Conservation (phyloP, 1,140 invertebrate genomes). For the Trypoxylus dichotomus region DNA sequence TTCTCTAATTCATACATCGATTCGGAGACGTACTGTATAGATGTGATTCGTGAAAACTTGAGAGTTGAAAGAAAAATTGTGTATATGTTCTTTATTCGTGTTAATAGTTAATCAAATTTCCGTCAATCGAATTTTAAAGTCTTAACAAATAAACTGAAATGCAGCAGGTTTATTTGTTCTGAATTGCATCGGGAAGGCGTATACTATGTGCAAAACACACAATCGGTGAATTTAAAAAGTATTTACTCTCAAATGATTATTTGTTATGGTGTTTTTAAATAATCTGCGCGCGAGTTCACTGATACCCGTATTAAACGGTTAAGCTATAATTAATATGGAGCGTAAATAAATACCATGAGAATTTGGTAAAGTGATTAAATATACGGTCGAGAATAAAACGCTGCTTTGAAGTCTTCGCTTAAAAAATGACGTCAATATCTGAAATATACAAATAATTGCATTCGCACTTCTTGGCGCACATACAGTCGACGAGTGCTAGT, state of each 20-base stretch:
- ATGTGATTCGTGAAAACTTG: too few relatives aligned
- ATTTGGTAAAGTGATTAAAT: slow-evolving; percentile 14
- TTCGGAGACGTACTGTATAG: too few relatives aligned
- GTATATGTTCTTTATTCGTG: too few relatives aligned
- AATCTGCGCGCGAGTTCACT: slow-evolving; percentile 3
- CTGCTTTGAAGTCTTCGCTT: not conserved
- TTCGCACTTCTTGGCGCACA: not conserved
- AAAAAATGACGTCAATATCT: slow-evolving; percentile 3
- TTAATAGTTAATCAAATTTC: not conserved
- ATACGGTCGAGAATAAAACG: not conserved
- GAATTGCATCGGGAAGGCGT: not conserved
- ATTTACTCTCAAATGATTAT: not conserved
- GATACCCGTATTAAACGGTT: not conserved
- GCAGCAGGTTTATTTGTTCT: not conserved
- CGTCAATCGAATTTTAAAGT: not conserved
- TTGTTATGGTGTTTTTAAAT: not conserved
- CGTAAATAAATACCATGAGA: not conserved
- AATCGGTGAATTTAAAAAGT: slow-evolving; percentile 1
- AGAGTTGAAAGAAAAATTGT: too few relatives aligned
- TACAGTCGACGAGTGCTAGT: not conserved
- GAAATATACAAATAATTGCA: not conserved
- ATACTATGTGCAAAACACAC: not conserved
- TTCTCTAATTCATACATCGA: too few relatives aligned
- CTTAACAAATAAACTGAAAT: not conserved
- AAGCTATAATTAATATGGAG: slow-evolving; percentile 12